Evolutionary conservation across 2,797 vertebrate species (phyloP).

Genomic region (Anas bernieri): DNA sequence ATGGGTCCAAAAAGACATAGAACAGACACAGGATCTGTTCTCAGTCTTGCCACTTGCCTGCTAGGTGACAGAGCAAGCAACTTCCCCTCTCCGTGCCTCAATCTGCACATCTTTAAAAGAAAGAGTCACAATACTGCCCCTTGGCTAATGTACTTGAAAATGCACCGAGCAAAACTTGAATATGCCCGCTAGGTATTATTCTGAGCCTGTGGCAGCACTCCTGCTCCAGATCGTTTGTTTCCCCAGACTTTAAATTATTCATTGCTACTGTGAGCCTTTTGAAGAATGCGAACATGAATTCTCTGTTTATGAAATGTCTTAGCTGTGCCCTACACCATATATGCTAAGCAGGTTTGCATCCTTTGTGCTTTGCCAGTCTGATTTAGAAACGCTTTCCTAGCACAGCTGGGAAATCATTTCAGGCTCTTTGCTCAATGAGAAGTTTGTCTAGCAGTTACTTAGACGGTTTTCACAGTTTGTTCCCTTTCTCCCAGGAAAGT

Average conservation of each 20-base stretch:
- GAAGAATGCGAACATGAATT: not conserved
- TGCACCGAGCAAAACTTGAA: not conserved
- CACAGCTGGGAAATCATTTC: not conserved
- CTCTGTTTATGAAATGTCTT: not conserved
- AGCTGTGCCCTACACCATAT: not conserved
- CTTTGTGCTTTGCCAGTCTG: not conserved
- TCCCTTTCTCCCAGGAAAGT: not conserved
- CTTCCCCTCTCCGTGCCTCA: not conserved
- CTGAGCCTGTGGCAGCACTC: not conserved
- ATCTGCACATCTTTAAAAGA: not conserved
- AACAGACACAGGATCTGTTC: not conserved
- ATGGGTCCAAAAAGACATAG: not conserved
- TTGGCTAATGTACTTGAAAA: not conserved
- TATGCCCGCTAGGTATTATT: not conserved
- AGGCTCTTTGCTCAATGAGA: not conserved
- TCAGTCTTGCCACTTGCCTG: not conserved
- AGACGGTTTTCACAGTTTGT: not conserved
- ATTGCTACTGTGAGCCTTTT: not conserved
- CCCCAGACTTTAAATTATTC: not conserved
- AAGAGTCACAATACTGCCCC: not conserved
- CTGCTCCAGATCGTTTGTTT: not conserved
- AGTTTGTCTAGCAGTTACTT: not conserved
- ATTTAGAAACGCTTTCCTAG: not conserved
- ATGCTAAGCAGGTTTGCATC: not conserved
- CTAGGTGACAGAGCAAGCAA: not conserved